Conservation (phyloP, 2,888 invertebrate genomes). For the Phaonia tiefii region DNA sequence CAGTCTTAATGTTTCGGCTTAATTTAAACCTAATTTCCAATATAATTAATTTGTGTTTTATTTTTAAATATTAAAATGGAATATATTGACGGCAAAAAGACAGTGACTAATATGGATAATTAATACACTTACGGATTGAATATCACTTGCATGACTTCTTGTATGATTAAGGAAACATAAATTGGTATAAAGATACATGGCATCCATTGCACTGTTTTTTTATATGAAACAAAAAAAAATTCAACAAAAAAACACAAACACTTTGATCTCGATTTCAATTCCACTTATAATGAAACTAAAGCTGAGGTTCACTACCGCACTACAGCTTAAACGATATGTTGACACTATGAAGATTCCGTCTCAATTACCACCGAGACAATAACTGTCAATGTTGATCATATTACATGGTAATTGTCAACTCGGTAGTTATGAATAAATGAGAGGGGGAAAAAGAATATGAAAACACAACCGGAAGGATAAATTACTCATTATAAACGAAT, state of each 20-base stretch:
- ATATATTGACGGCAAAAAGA: too few relatives aligned
- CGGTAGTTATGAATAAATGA: conserved; percentile 6
- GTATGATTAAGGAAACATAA: conserved; percentile 16
- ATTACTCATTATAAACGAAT: conserved; percentile 69
- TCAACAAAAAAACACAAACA: conserved; percentile 12
- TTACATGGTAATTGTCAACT: conserved; percentile 31
- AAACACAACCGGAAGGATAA: conserved; percentile 71
- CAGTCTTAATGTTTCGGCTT: too few relatives aligned
- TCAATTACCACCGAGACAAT: conserved; percentile 11
- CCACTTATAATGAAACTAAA: background rate
- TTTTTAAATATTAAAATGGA: too few relatives aligned
- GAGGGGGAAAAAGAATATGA: conserved; percentile 2
- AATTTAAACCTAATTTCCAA: too few relatives aligned
- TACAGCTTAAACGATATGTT: background rate
- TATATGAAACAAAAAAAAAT: background rate
- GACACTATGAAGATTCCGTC: background rate
- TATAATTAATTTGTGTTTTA: too few relatives aligned
- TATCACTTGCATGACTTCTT: too few relatives aligned
- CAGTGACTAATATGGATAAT: too few relatives aligned
- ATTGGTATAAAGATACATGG: conserved; percentile 33
- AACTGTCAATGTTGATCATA: background rate
- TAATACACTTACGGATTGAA: too few relatives aligned
- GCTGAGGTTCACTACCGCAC: conserved; percentile 15
- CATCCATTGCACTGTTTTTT: conserved; percentile 13
- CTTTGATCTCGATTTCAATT: conserved; percentile 6